Evolutionary conservation across 1,140 invertebrate genomes (phyloP).

Genomic region (Lordiphosa clarofinis): DNA sequence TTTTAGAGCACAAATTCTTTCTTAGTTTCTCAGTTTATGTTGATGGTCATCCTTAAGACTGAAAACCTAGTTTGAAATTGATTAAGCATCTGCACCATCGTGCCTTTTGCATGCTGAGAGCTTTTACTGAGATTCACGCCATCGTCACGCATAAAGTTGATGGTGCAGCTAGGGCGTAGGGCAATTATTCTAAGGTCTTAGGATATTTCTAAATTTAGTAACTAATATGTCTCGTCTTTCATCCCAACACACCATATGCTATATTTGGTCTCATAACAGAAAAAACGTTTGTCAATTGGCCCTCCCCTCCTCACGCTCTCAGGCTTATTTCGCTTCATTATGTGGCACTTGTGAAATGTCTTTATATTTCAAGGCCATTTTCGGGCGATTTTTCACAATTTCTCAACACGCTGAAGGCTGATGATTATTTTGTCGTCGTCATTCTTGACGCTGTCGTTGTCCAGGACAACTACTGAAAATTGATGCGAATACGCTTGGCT

Average conservation of each 20-base stretch:
- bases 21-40: too few species aligned
- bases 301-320: background rate
- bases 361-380: constrained; percentile 55
- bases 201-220: constrained; percentile 12
- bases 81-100: too few species aligned
- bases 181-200: too few species aligned
- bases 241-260: too few species aligned
- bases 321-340: constrained; percentile 16
- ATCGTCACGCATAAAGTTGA: too few species aligned
- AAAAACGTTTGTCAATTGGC: background rate
- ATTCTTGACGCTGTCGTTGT: constrained; percentile 30
- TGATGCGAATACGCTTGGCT: constrained; percentile 50
- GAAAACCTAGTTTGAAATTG: too few species aligned
- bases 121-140: too few species aligned
- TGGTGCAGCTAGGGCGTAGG: too few species aligned
- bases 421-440: constrained; percentile 54
- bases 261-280: too few species aligned
- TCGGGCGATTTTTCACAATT: constrained; percentile 51
- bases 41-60: too few species aligned
- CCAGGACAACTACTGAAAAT: constrained; percentile 70
- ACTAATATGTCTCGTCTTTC: background rate
- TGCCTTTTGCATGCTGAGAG: too few species aligned
- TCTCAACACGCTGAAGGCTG: constrained; percentile 30
- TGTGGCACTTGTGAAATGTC: constrained; percentile 35
- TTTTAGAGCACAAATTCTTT: too few species aligned